These are phyloP conservation scores for Lindbergichthys nudifrons DNA, from an alignment of 2,797 vertebrate species.

Conservation along the genomic window DNA sequence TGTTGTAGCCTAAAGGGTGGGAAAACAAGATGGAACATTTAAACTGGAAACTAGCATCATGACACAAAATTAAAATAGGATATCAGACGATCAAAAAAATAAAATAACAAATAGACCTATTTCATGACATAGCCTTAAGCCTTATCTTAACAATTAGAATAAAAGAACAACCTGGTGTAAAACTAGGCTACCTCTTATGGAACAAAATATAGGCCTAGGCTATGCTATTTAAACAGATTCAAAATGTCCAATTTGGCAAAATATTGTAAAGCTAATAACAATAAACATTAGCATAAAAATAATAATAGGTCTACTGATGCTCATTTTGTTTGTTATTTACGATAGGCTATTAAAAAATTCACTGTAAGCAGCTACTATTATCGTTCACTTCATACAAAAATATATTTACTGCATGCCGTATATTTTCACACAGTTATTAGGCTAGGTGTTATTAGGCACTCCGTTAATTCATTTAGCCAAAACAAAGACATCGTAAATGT, in stretches of 20 bases:
- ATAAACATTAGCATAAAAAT: background rate
- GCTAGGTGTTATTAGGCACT: background rate
- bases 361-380: background rate
- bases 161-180: background rate
- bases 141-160: background rate
- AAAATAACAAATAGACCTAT: background rate
- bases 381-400: background rate
- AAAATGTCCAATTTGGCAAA: background rate
- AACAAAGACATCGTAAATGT: slow-evolving; percentile 85
- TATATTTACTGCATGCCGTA: background rate
- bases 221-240: background rate
- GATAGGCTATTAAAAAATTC: background rate
- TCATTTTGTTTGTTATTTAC: background rate
- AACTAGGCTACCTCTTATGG: too few species aligned
- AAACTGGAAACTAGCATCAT: background rate
- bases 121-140: background rate
- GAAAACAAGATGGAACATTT: background rate
- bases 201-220: background rate
- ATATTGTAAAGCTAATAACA: background rate
- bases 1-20: background rate
- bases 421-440: background rate
- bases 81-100: background rate
- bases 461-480: slow-evolving; percentile 30
- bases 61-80: background rate
- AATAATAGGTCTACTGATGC: background rate